A percentile compares a stretch with the other conserved stretches of the same genome.
Conservation (phyloP, 2,797 vertebrate genomes). For the Lutjanus campechanus region DNA sequence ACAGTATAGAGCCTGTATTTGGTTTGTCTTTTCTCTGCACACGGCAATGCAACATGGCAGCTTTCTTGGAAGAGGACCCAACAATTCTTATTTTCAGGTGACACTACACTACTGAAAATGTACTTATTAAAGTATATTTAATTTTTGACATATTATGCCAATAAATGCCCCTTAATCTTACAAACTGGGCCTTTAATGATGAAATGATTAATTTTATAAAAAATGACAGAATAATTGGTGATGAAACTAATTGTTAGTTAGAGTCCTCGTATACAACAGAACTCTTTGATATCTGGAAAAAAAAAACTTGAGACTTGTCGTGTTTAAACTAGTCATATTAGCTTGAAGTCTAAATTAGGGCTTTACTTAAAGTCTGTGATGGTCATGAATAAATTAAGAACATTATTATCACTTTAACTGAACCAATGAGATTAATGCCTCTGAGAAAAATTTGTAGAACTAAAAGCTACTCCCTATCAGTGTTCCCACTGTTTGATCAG, state of each 20-base stretch:
- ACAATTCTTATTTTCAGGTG: too few relatives aligned
- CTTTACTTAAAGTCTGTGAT: not conserved
- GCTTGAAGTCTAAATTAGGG: not conserved
- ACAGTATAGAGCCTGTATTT: too few relatives aligned
- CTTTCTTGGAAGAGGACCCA: too few relatives aligned
- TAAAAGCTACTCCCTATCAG: not conserved
- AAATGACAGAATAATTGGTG: not conserved
- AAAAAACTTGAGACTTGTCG: not conserved
- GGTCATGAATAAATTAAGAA: not conserved
- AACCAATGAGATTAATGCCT: slow-evolving; percentile 15
- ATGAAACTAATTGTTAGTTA: not conserved
- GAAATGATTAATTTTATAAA: not conserved
- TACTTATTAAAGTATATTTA: too few relatives aligned
- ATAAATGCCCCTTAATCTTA: too few relatives aligned
- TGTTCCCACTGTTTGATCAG: not conserved
- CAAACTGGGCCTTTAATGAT: too few relatives aligned
- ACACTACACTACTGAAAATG: too few relatives aligned
- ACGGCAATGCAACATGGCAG: too few relatives aligned
- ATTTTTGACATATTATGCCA: too few relatives aligned
- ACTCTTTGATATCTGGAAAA: not conserved
- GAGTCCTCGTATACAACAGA: not conserved
- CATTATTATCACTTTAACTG: not conserved
- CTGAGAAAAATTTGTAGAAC: slow-evolving; percentile 14
- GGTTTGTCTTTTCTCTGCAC: too few relatives aligned
- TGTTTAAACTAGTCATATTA: not conserved